Evolutionary conservation across 2,888 invertebrate species (phyloP), one percentile per base, ranked within the genome.

Genomic region (Choristoneura rosaceana): DNA sequence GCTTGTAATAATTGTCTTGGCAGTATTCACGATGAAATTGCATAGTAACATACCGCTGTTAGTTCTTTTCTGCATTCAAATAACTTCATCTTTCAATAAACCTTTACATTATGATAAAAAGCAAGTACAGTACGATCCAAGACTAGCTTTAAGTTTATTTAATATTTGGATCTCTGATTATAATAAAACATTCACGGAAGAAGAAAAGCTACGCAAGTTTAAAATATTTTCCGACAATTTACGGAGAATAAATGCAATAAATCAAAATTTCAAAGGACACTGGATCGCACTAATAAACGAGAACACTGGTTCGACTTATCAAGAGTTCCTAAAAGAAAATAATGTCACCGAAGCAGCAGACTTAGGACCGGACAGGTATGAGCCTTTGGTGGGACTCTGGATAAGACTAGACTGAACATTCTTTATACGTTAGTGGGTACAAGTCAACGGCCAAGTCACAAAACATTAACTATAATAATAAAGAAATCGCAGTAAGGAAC

Each of bases 171-270:
- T 43, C n/a, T 34, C 4, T 8, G 9, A 67, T 0, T 71, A 67
- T 14, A 62, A 71, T 7, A 71, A 34, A 15, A 47, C n/a, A 8
- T 71, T 52, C 9, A 38, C 66, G 2, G 55, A 14, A 4, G 15
- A 38, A 5, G 52, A 62, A 9, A 25, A 15, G 10, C 15, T 61
- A 12, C 4, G 25, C 9, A 61, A 45, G 9, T 14, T n/a, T 9
- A 66, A 62, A 25, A 33, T 47, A 2, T 71, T 71, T 34, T n/a
- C 45, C 9, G 71, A 67, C 38, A 71, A 71, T 47, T n/a, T 71
- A 62, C 33, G 43, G 5, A 67, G 67, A 58, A 71, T 71, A 12
- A 71, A 71, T 67, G 66, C 67, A 8, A 67, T 71, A 2, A 71
- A 71, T 58, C 45, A 62, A 52, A 71, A 67, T 47, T 55, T 71